Evolutionary conservation across 2,797 vertebrate species (phyloP), one percentile per base, ranked within the genome.

Genomic region (Chelmon rostratus): DNA sequence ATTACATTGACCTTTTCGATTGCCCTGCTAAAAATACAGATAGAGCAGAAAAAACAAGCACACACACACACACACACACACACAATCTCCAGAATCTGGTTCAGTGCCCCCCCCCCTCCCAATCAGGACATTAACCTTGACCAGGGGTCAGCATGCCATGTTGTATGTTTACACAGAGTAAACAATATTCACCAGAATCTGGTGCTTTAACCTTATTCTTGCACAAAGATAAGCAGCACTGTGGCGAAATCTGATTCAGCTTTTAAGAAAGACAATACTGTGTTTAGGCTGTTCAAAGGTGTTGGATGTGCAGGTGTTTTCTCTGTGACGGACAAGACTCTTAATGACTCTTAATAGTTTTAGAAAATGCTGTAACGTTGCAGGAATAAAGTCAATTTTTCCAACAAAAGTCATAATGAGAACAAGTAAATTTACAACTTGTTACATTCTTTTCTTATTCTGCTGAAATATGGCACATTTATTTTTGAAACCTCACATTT

Each of bases 141-240:
- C 46, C 71, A 47, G 61, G 28, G 76, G 75, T 91, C 86, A 84
- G 63, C 58, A 21, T 79, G 86, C 70, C 80, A 70, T 67, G 85
- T 59, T 84, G 73, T 46, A 76, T 62, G 78, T 87, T 89, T 82
- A 82, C 64, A 63, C 57, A 78, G 38, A 68, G 72, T 53, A 72
- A 78, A 81, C 77, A 77, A 62, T 12, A 19, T 53, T 38, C 18
- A 33, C 28, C 62, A 56, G 47, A 72, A 78, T 73, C 42, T 58
- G 64, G 38, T 59, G 28, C 70, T 73, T 79, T 62, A 47, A 81
- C 52, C 46, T 73, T 54, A 68, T 46, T 57, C 13, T 37, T 54
- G 33, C 11, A 71, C 44, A 74, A n/a, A 69, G 61, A 46, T 19
- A 52, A 64, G 58, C 10, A 40, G 42, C 16, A 23, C 3, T 2